A percentile compares a stretch with the other conserved stretches of the same genome.
These are phyloP conservation scores for Calameuta filiformis DNA, from an alignment of 2,888 invertebrate species.

Conservation along the genomic window DNA sequence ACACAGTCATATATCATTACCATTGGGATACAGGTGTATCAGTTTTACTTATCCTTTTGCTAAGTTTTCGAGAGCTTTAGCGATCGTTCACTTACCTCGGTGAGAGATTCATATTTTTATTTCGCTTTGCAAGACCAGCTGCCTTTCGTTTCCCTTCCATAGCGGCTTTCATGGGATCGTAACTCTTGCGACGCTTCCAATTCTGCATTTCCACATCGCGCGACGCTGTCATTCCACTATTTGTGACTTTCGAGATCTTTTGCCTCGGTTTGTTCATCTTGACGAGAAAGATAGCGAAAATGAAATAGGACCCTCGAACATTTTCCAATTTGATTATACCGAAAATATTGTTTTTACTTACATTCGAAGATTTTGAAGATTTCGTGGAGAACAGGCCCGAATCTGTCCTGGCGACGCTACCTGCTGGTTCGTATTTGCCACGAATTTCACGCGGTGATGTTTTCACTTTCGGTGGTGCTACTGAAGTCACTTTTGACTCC, in stretches of 20 bases:
- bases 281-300: no score
- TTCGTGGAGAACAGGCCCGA: constrained; percentile 52
- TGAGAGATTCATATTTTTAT: constrained; percentile 44
- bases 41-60: no score
- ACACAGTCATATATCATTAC: constrained; percentile 43
- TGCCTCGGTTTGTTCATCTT: no score
- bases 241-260: constrained; percentile 69
- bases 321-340: no score
- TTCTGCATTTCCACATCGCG: constrained; percentile 91
- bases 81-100: constrained; percentile 49
- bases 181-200: constrained; percentile 95
- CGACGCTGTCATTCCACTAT: constrained; percentile 77
- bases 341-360: no score
- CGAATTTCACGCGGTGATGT: constrained; percentile 29
- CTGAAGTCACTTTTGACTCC: constrained; percentile 65
- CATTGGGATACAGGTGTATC: constrained; percentile 4
- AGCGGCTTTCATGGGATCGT: constrained; percentile 95
- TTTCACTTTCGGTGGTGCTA: constrained; percentile 66
- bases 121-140: constrained; percentile 55
- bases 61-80: neutral
- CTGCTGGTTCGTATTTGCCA: constrained; percentile 40
- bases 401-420: constrained; percentile 49
- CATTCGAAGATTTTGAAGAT: constrained; percentile 34
- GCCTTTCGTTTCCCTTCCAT: constrained; percentile 81
- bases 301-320: no score